These are phyloP conservation scores for Dendroctonus valens DNA, from an alignment of 1,140 invertebrate species.

Conservation along the genomic window DNA sequence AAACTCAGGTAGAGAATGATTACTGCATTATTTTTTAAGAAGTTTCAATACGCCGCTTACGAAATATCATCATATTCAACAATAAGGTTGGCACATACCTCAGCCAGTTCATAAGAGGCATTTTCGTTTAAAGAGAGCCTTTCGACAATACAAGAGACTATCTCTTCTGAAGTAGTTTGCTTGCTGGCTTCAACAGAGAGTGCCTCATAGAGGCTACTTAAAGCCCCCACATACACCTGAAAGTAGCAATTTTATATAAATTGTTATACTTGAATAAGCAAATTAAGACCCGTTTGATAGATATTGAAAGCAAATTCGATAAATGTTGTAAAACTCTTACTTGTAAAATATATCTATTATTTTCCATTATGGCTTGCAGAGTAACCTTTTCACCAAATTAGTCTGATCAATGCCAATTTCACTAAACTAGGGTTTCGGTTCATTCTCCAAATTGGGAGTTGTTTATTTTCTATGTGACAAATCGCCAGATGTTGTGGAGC, in stretches of 20 bases:
- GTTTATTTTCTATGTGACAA: too few species aligned
- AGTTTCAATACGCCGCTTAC: not conserved
- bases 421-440: too few species aligned
- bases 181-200: slow-evolving; percentile 90
- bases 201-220: slow-evolving; percentile 86
- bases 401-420: too few species aligned
- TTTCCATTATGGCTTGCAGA: slow-evolving; percentile 27
- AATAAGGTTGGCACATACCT: slow-evolving; percentile 59
- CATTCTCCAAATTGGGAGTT: too few species aligned
- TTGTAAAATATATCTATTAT: slow-evolving; percentile 62
- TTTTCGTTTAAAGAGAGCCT: slow-evolving; percentile 68
- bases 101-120: slow-evolving; percentile 82
- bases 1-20: slow-evolving; percentile 52
- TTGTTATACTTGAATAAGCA: too few species aligned
- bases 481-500: too few species aligned
- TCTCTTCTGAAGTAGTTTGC: slow-evolving; percentile 85
- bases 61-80: not conserved
- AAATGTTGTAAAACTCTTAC: slow-evolving; percentile 10
- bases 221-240: slow-evolving; percentile 81
- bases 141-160: slow-evolving; percentile 83
- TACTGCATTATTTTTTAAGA: too few species aligned
- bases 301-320: not conserved
- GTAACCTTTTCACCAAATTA: too few species aligned
- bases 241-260: slow-evolving; percentile 3
- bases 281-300: too few species aligned